A percentile compares a stretch with the other conserved stretches of the same genome.
phyloP scores from a whole-genome alignment of 2,113 vertebrate genomes.

The Takifugu flavidus region DNA sequence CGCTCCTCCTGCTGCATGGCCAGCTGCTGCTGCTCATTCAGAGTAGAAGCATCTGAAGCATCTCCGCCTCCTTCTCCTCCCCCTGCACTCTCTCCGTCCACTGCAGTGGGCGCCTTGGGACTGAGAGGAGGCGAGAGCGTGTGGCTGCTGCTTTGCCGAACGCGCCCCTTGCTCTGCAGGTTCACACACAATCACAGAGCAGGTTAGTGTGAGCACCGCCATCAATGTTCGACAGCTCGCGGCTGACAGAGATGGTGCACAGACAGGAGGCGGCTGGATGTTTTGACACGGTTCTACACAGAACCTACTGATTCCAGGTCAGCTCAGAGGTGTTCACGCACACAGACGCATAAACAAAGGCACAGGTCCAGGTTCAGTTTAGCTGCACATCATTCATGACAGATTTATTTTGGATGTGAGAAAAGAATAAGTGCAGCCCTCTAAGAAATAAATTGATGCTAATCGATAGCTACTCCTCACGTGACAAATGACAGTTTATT shows the following conservation, averaged over 20 bases:
- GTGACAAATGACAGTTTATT: no score
- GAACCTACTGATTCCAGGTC: constrained; percentile 13
- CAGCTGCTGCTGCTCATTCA: constrained; percentile 84
- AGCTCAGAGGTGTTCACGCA: constrained; percentile 7
- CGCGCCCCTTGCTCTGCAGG: constrained; percentile 79
- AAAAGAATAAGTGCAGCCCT: no score
- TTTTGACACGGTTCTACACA: constrained; percentile 7
- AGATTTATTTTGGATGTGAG: no score
- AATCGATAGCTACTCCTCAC: no score
- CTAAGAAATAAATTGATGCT: no score
- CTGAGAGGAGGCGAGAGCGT: constrained; percentile 76
- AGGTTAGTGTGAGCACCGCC: not conserved
- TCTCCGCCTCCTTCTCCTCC: constrained; percentile 57
- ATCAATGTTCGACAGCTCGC: no score
- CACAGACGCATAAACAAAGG: constrained; percentile 19
- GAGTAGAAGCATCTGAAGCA: constrained; percentile 67
- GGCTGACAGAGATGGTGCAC: constrained; percentile 17
- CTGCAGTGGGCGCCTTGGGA: constrained; percentile 62
- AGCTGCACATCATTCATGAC: constrained; percentile 14
- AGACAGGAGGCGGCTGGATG: constrained; percentile 5
- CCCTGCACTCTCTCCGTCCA: constrained; percentile 74
- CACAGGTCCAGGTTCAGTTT: constrained; percentile 60
- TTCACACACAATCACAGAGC: constrained; percentile 3
- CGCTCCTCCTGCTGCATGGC: constrained; percentile 92
- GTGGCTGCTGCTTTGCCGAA: constrained; percentile 70